Base-by-base conservation (phyloP, 2,888 invertebrate species). In the Pachydiplax longipennis region DNA sequence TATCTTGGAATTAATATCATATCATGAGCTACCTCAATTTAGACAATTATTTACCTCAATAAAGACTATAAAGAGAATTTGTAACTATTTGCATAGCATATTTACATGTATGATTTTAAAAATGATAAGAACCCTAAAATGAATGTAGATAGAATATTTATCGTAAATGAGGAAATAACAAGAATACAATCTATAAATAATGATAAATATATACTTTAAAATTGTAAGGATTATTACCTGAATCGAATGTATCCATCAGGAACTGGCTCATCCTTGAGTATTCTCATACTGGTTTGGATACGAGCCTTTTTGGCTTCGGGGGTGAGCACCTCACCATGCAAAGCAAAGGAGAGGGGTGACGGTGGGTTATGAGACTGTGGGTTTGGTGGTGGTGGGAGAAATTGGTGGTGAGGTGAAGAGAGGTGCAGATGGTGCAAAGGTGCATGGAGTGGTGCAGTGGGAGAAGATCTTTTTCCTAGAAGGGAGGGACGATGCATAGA, bases 241-340 rank as follows among this genome's bases (percentile, higher is more conserved):
- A 98, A 98, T 92, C 98, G 95, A 1, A 98, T 95, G 93, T 98
- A 98, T 0, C 98, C 98, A 91, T 97, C 97, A 8, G 98, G 98
- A 18, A 98, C 98, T 0, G 98, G 98, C 93, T 98, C 98, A 92
- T 98, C 98, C 93, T 98, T 98, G 92, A 98, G 94, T 92, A 97
- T 96, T 44, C 97, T 94, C 96, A 97, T 97, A 92, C 95, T 95
- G 92, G 95, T 95, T 93, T 96, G 96, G 90, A 96, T 95, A 90
- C 96, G 93, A 37, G 95, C 95, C 92, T 96, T 96, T 93, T 96
- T 96, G 25, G 95, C 95, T 91, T 96, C 96, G 0, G 95, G 94
- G 61, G 95, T 95, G 92, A 94, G 94, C 91, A 95, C 95, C 44
- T 91, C 92, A 13, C 92, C 91, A 35, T 91, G 91, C 91, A 61